phyloP scores from a whole-genome alignment of 2,888 invertebrate species.

The Strigamia crassipes region DNA sequence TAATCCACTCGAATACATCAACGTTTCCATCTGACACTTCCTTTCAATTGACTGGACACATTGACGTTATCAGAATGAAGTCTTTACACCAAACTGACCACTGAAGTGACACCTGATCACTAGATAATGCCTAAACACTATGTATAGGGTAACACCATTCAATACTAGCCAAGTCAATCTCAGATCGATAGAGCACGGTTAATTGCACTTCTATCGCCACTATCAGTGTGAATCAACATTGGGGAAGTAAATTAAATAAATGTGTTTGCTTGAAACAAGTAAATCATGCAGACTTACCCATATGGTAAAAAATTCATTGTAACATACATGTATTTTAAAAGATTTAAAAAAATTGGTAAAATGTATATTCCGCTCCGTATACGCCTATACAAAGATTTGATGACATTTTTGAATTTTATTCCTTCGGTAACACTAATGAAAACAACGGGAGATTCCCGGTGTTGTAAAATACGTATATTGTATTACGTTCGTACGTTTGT shows the following conservation, averaged over 20 bases:
- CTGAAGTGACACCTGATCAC: not conserved
- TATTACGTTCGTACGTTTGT: too few relatives aligned
- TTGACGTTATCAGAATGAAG: conserved; percentile 5
- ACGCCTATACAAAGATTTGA: too few relatives aligned
- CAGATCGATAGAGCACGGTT: not conserved
- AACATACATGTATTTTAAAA: too few relatives aligned
- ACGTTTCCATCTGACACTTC: conserved; percentile 11
- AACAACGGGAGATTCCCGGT: too few relatives aligned
- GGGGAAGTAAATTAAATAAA: not conserved
- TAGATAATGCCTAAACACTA: not conserved
- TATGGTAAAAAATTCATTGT: too few relatives aligned
- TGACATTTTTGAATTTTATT: too few relatives aligned
- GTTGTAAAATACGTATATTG: too few relatives aligned
- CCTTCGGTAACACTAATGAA: too few relatives aligned
- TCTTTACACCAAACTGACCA: conserved; percentile 16
- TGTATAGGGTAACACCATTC: not conserved
- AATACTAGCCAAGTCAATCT: not conserved
- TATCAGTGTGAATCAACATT: not conserved
- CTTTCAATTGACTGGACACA: not conserved
- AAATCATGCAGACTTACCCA: too few relatives aligned
- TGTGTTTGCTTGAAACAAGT: too few relatives aligned
- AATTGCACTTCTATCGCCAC: not conserved
- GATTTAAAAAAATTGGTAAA: too few relatives aligned
- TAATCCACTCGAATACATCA: not conserved
- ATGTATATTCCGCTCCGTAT: too few relatives aligned